phyloP scores from a whole-genome alignment of 2,888 invertebrate species.

The Lycaena phlaeas region DNA sequence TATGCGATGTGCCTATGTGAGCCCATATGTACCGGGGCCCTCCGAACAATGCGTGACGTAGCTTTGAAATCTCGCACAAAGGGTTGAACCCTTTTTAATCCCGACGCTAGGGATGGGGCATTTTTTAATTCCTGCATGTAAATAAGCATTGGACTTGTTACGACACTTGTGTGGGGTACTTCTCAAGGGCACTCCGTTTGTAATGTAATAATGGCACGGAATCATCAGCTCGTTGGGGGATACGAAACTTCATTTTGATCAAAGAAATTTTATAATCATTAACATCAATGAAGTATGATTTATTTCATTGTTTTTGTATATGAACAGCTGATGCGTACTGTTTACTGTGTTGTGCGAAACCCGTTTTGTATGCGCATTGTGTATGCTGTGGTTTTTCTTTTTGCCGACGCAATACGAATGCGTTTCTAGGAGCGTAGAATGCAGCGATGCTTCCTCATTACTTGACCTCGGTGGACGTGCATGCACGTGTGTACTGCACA shows the following conservation, averaged over 20 bases:
- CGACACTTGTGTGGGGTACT: conserved; percentile 66
- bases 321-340: conserved; percentile 6
- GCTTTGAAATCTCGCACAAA: conserved; percentile 53
- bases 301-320: neutral
- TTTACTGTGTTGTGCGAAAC: neutral
- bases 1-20: conserved; percentile 16
- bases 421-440: conserved; percentile 37
- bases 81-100: conserved; percentile 64
- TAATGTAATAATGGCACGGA: conserved; percentile 63
- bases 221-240: conserved; percentile 48
- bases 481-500: conserved; percentile 16
- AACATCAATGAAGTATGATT: neutral
- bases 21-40: conserved; percentile 43
- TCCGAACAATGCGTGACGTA: conserved; percentile 47
- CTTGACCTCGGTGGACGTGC: conserved; percentile 29
- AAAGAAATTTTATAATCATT: conserved; percentile 1
- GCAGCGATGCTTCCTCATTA: conserved; percentile 49
- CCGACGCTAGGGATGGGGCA: conserved; percentile 57
- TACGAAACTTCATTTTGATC: conserved; percentile 9
- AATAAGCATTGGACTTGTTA: conserved; percentile 68
- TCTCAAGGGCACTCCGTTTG: conserved; percentile 63
- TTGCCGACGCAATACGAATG: conserved; percentile 17
- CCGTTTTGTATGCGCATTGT: conserved; percentile 7
- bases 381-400: conserved; percentile 13
- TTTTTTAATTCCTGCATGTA: conserved; percentile 66